phyloP scores from a whole-genome alignment of 1,140 invertebrate genomes.

The Trichomalopsis sarcophagae region DNA sequence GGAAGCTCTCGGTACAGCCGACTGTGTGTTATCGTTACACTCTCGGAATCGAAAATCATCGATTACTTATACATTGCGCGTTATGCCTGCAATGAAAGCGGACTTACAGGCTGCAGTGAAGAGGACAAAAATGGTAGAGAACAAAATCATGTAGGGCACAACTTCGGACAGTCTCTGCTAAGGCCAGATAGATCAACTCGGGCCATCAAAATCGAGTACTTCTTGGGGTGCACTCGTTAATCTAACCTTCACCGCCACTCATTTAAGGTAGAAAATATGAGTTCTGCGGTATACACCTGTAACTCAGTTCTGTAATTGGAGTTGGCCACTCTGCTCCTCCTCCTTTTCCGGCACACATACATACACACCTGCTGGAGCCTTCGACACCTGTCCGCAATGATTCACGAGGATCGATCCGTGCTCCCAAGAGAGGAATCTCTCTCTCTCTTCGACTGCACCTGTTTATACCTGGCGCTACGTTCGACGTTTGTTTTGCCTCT shows the following conservation, averaged over 20 bases:
- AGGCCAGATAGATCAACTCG: too few relatives aligned
- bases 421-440: background rate
- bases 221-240: too few relatives aligned
- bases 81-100: too few relatives aligned
- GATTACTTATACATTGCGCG: too few relatives aligned
- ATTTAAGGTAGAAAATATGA: background rate
- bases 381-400: slow-evolving; percentile 34
- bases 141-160: too few relatives aligned
- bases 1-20: background rate
- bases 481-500: background rate
- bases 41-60: too few relatives aligned
- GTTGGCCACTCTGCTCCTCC: background rate
- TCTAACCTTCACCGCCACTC: too few relatives aligned
- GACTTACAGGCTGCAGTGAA: too few relatives aligned
- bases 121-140: too few relatives aligned
- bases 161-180: too few relatives aligned
- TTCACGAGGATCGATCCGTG: slow-evolving; percentile 6
- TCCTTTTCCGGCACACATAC: background rate
- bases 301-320: slow-evolving; percentile 8
- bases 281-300: background rate
- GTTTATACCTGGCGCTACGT: slow-evolving; percentile 19
- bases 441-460: background rate
- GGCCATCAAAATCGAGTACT: too few relatives aligned
- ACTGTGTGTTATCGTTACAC: background rate
- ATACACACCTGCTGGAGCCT: background rate